These are phyloP conservation scores for Aptenodytes patagonicus DNA, from an alignment of 2,113 vertebrate genomes.

Conservation along the genomic window DNA sequence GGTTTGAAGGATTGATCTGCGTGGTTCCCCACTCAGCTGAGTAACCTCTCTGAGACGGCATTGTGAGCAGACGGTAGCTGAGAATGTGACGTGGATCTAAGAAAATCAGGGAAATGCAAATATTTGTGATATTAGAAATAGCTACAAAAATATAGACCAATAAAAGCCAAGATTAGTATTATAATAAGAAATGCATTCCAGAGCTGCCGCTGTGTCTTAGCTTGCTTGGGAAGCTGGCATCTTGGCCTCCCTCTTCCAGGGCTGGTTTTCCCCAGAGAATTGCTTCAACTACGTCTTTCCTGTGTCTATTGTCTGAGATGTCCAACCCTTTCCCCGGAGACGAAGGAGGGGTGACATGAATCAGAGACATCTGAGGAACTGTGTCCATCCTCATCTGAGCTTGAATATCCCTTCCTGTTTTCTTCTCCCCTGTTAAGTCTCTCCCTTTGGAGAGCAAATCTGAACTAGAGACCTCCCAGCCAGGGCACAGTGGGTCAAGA, in stretches of 20 bases:
- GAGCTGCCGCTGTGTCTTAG: background rate
- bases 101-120: background rate
- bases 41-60: background rate
- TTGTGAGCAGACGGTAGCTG: background rate
- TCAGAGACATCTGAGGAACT: background rate
- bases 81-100: background rate
- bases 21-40: background rate
- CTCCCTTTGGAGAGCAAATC: background rate
- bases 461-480: background rate
- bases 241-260: background rate
- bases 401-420: background rate
- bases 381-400: background rate
- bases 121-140: conserved; percentile 50
- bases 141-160: conserved; percentile 14
- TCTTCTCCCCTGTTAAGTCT: background rate
- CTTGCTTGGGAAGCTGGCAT: conserved; percentile 32
- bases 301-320: background rate
- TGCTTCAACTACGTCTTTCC: background rate
- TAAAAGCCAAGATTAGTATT: background rate
- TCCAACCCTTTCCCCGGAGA: background rate
- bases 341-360: rapidly evolving
- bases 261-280: background rate
- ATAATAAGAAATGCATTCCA: conserved; percentile 27
- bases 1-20: background rate
- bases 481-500: background rate